Evolutionary conservation across 1,140 invertebrate genomes (phyloP).

Genomic region (Brachionus plicatilis): DNA sequence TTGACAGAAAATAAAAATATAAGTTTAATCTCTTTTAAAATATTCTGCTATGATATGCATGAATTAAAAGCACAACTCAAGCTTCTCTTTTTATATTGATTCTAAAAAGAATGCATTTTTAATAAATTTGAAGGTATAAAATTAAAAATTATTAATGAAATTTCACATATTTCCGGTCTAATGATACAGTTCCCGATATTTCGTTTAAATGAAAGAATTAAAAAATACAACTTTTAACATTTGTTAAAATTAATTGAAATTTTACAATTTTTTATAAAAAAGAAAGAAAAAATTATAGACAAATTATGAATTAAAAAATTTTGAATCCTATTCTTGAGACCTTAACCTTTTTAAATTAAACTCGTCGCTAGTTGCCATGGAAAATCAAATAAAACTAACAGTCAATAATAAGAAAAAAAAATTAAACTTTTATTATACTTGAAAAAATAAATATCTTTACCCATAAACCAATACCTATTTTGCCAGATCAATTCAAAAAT

Average conservation of each 20-base stretch:
- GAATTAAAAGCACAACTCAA: too few species aligned
- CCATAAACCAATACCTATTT: background rate
- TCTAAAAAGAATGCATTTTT: too few species aligned
- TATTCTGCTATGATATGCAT: too few species aligned
- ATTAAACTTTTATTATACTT: background rate
- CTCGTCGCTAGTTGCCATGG: background rate
- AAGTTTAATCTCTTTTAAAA: too few species aligned
- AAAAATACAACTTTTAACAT: background rate
- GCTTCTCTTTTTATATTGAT: too few species aligned
- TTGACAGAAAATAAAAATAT: too few species aligned
- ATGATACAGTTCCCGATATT: too few species aligned
- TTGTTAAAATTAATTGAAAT: background rate
- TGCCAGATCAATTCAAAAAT: background rate
- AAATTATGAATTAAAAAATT: background rate
- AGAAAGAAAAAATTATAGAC: background rate
- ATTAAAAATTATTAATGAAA: too few species aligned
- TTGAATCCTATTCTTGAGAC: background rate
- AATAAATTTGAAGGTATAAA: too few species aligned
- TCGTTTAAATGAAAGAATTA: too few species aligned
- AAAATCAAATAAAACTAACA: background rate
- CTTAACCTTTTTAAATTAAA: background rate
- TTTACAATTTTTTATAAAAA: background rate
- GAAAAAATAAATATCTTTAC: background rate
- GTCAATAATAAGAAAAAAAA: background rate
- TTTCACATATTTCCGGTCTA: too few species aligned